Evolutionary conservation across 2,888 invertebrate species (phyloP).

Genomic region (Halictus ligatus): DNA sequence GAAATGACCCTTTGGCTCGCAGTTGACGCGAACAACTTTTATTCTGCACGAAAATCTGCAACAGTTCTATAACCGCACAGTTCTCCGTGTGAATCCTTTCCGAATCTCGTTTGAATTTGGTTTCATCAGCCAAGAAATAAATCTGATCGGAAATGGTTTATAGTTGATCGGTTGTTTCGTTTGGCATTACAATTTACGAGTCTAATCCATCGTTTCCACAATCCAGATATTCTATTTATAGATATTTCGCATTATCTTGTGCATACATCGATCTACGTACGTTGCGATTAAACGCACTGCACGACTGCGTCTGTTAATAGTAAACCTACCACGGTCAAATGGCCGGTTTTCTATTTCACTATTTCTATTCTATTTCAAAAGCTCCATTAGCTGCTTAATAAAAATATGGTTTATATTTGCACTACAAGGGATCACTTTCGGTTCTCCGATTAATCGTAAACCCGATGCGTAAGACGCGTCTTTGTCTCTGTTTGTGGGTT

Average conservation of each 20-base stretch:
- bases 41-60: too few species aligned
- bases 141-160: neutral
- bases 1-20: too few species aligned
- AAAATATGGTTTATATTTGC: neutral
- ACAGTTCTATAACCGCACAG: too few species aligned
- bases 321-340: too few species aligned
- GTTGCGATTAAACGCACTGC: neutral
- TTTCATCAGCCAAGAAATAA: neutral
- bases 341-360: too few species aligned
- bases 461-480: neutral
- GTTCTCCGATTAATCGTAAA: neutral
- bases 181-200: neutral
- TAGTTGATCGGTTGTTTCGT: neutral
- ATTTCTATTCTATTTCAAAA: neutral
- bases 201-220: neutral
- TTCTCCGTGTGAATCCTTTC: too few species aligned
- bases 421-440: neutral
- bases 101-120: neutral
- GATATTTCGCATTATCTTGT: conserved; percentile 4
- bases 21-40: too few species aligned
- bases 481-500: too few species aligned
- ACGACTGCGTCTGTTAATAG: too few species aligned
- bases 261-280: neutral
- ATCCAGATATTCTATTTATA: neutral
- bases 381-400: neutral